A percentile compares a stretch with the other conserved stretches of the same genome.
Conservation (phyloP, 2,888 invertebrate species). For the Calephelis perditalis region DNA sequence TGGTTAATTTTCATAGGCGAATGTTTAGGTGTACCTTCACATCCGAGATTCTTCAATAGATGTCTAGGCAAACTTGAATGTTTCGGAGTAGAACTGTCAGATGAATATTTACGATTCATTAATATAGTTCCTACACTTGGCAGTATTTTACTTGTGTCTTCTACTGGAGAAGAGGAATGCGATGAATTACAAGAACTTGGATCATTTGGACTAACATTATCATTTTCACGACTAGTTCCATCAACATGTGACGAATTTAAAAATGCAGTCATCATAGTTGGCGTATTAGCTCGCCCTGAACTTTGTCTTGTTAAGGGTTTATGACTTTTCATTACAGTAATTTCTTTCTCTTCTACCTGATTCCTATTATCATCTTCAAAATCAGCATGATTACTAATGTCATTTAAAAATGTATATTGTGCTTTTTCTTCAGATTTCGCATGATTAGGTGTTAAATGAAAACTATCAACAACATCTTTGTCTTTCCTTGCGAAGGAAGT, state of each 20-base stretch:
- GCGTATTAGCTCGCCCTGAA: slow-evolving; percentile 77
- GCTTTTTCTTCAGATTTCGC: slow-evolving; percentile 70
- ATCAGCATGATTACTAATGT: slow-evolving; percentile 68
- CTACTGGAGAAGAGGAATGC: slow-evolving; percentile 61
- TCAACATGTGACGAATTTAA: slow-evolving; percentile 65
- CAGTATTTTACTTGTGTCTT: slow-evolving; percentile 47
- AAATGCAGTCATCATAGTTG: slow-evolving; percentile 71
- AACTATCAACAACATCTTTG: slow-evolving; percentile 51
- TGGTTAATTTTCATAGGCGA: slow-evolving; percentile 51
- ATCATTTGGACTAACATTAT: slow-evolving; percentile 55
- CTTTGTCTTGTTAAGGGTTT: slow-evolving; percentile 83
- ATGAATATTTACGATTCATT: slow-evolving; percentile 65
- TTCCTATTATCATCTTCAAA: slow-evolving; percentile 72
- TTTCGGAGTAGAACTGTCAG: slow-evolving; percentile 61
- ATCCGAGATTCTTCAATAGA: slow-evolving; percentile 60
- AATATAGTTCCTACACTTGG: slow-evolving; percentile 63
- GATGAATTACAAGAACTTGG: slow-evolving; percentile 67
- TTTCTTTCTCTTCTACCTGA: slow-evolving; percentile 72
- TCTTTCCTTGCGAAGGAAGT: slow-evolving; percentile 78
- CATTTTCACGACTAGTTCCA: slow-evolving; percentile 44
- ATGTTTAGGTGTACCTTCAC: slow-evolving; percentile 64
- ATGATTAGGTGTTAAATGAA: slow-evolving; percentile 57
- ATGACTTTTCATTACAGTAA: slow-evolving; percentile 78
- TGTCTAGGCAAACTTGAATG: slow-evolving; percentile 70
- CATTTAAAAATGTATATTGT: slow-evolving; percentile 65